These are phyloP conservation scores for Rhinolophus sinicus DNA, from an alignment of 2,113 vertebrate species.

Conservation along the genomic window DNA sequence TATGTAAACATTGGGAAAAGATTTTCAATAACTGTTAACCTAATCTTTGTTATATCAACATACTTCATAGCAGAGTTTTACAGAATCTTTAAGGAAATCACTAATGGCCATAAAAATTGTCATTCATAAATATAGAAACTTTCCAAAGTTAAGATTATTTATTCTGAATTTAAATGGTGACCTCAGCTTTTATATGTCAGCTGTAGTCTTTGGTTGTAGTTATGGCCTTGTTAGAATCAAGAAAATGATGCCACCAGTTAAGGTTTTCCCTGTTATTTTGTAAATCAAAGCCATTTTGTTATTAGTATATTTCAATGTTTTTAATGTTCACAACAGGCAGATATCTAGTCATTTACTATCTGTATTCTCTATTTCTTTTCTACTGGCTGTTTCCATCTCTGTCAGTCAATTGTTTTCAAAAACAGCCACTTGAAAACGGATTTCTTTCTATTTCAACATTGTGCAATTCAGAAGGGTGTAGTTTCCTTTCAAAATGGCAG, in stretches of 20 bases:
- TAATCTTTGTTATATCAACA: not conserved
- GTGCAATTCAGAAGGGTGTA: not conserved
- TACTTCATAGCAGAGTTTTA: not conserved
- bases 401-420: constrained; percentile 55
- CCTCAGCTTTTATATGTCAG: not conserved
- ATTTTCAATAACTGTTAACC: not conserved
- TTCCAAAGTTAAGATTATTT: not conserved
- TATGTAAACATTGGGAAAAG: not conserved
- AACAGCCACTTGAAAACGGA: constrained; percentile 33
- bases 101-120: not conserved
- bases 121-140: not conserved
- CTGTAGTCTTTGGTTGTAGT: not conserved
- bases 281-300: constrained; percentile 53
- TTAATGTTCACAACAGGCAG: constrained; percentile 40
- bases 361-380: constrained; percentile 60
- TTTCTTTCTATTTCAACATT: constrained; percentile 62
- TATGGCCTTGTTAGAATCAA: not conserved
- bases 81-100: not conserved
- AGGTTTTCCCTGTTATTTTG: not conserved
- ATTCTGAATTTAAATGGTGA: not conserved
- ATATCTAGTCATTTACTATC: constrained; percentile 54
- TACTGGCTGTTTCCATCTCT: constrained; percentile 40
- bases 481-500: not conserved
- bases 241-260: not conserved
- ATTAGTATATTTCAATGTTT: constrained; percentile 1